Evolutionary conservation across 2,888 invertebrate genomes (phyloP), one percentile per base, ranked within the genome.

Genomic region (Eurytoma californica): DNA sequence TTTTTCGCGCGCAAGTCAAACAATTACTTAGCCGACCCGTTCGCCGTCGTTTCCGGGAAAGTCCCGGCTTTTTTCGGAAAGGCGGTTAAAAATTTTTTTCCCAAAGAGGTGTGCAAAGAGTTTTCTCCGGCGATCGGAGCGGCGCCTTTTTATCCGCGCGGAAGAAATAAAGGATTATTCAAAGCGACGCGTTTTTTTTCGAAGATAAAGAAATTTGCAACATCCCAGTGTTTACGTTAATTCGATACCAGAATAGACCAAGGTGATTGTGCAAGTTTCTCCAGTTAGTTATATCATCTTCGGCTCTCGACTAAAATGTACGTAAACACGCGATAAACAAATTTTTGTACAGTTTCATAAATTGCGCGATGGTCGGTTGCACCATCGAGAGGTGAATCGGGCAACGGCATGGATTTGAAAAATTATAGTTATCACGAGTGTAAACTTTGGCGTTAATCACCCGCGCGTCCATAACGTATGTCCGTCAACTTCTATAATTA

Each of bases 271-370:
- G 9, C 9, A 39, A 39, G 39, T 9, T 9, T 39, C 39, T 9
- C 24, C 3, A 28, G 16, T 9, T 12, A 55, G 69, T 76, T 70
- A 76, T 76, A 57, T 76, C 70, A 77, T 58, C 70, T 58, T 65
- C 30, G 7, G 61, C 72, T 68, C 61, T 69, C 51, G 28, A 69
- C 68, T 76, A 55, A 63, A 69, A 47, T 16, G 61, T 63, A 18
- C 55, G 61, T 69, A 75, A 53, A 68, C 68, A 68, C 66, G 60
- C 75, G 49, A 75, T 68, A 61, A 61, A 53, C 16, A 16, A 18
- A 61, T 73, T 57, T 73, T 73, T 65, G 24, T 47, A 18, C 57
- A 63, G 55, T 73, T 73, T 73, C 65, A 55, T 57, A 73, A 73
- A 73, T 65, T 70, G 2, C 7, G 47, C 55, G 20, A 20, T 60